Evolutionary conservation across 2,888 invertebrate species (phyloP).

Genomic region (Pollenia griseotomentosa): DNA sequence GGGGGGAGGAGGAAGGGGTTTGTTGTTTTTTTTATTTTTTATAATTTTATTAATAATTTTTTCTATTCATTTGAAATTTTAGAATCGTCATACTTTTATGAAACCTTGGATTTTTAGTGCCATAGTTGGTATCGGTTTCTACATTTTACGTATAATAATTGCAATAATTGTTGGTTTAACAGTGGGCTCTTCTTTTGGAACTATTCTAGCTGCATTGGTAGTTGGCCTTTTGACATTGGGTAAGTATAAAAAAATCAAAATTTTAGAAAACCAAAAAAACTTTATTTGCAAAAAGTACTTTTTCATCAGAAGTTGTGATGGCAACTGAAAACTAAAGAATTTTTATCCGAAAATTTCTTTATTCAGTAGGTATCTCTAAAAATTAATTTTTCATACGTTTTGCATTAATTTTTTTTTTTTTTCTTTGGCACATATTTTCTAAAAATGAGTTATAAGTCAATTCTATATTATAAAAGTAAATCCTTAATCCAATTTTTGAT

Average conservation of each 20-base stretch:
- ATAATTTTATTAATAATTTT: background rate
- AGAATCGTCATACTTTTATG: slow-evolving; percentile 43
- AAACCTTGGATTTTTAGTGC: slow-evolving; percentile 54
- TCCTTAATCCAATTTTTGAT: no score
- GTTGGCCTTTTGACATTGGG: slow-evolving; percentile 28
- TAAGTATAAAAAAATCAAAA: slow-evolving; percentile 2
- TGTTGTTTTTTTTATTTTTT: background rate
- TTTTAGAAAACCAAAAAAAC: background rate
- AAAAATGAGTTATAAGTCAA: no score
- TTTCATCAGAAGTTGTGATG: no score
- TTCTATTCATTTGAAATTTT: background rate
- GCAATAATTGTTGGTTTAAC: background rate
- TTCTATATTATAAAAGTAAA: no score
- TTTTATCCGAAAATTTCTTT: no score
- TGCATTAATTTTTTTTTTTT: no score
- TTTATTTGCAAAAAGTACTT: background rate
- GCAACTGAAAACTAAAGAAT: no score
- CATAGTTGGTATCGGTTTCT: slow-evolving; percentile 23
- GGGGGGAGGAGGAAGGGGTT: no score
- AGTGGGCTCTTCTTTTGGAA: background rate
- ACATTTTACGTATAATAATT: slow-evolving; percentile 26
- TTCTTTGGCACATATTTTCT: no score
- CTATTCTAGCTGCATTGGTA: background rate
- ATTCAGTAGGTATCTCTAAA: no score
- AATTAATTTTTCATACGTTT: no score